Evolutionary conservation across 2,113 vertebrate genomes (phyloP).

Genomic region (Nannobrachium achirus): DNA sequence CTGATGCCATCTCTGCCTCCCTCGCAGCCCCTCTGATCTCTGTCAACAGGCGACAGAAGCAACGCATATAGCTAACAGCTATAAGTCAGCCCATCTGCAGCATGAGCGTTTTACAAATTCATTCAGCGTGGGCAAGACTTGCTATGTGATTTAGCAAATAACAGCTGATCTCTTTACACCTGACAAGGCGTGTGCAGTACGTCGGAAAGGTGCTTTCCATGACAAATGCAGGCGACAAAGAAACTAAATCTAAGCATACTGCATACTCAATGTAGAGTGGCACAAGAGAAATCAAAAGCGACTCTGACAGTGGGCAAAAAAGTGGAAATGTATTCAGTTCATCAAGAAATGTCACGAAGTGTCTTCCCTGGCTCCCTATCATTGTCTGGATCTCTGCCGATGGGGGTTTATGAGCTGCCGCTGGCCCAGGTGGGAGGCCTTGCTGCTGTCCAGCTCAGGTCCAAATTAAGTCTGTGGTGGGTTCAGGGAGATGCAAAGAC

Average conservation of each 20-base stretch:
- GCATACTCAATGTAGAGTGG: slow-evolving; percentile 13
- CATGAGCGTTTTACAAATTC: slow-evolving; percentile 53
- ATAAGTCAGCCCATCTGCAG: slow-evolving; percentile 60
- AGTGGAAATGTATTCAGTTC: slow-evolving; percentile 67
- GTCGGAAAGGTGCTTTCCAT: slow-evolving; percentile 30
- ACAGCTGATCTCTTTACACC: slow-evolving; percentile 55
- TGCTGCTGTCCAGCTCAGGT: slow-evolving; percentile 53
- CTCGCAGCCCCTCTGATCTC: slow-evolving; percentile 71
- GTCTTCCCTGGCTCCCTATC: slow-evolving; percentile 53
- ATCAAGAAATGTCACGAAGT: slow-evolving; percentile 56
- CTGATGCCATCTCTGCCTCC: slow-evolving; percentile 66
- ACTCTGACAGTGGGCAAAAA: slow-evolving; percentile 61
- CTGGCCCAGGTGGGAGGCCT: slow-evolving; percentile 53
- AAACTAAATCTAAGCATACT: slow-evolving; percentile 52
- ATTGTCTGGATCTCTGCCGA: slow-evolving; percentile 45
- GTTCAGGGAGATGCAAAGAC: slow-evolving; percentile 67
- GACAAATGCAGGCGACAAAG: slow-evolving; percentile 32
- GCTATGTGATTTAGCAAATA: slow-evolving; percentile 49
- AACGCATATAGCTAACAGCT: slow-evolving; percentile 57
- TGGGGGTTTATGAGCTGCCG: slow-evolving; percentile 67
- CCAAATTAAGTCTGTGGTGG: slow-evolving; percentile 63
- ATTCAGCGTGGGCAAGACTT: slow-evolving; percentile 55
- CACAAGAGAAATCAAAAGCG: slow-evolving; percentile 65
- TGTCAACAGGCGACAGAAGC: slow-evolving; percentile 70
- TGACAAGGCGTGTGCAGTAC: slow-evolving; percentile 56